These are phyloP conservation scores for Yponomeuta evonymella DNA, from an alignment of 2,888 invertebrate genomes.

Conservation along the genomic window DNA sequence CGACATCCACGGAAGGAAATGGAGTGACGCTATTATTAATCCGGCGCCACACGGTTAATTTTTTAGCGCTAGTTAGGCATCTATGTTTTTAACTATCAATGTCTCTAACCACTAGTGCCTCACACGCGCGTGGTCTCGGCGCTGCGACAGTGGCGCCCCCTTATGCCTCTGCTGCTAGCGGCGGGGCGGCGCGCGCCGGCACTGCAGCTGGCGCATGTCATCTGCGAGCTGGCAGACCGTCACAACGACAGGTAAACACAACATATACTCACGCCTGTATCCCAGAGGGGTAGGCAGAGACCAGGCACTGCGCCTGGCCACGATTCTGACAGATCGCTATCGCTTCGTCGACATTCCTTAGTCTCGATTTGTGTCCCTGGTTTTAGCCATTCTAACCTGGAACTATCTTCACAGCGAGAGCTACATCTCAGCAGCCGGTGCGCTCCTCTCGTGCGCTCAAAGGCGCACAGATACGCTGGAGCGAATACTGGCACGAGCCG, in stretches of 20 bases:
- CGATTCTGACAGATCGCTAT: no score
- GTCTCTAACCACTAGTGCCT: constrained; percentile 19
- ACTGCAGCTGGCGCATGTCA: constrained; percentile 44
- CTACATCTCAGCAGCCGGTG: constrained; percentile 36
- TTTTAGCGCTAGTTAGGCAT: no score
- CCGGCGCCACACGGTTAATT: no score
- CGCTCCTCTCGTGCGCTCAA: constrained; percentile 25
- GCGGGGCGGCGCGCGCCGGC: constrained; percentile 29
- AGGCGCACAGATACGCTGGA: constrained; percentile 18
- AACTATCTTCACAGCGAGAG: constrained; percentile 31
- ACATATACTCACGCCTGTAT: no score
- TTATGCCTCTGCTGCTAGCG: constrained; percentile 39
- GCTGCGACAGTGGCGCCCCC: constrained; percentile 35
- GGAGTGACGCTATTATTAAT: no score
- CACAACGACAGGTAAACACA: constrained; percentile 3
- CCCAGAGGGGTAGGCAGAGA: no score
- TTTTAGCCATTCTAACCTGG: no score
- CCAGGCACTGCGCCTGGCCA: no score
- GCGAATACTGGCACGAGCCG: neutral
- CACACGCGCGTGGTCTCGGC: constrained; percentile 23
- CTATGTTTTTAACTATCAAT: neutral
- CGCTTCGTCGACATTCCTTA: no score
- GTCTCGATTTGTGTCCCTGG: no score
- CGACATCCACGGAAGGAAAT: no score
- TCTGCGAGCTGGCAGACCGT: constrained; percentile 38